Base-by-base conservation (phyloP, 1,140 invertebrate genomes). In the Zaprionus vittiger region DNA sequence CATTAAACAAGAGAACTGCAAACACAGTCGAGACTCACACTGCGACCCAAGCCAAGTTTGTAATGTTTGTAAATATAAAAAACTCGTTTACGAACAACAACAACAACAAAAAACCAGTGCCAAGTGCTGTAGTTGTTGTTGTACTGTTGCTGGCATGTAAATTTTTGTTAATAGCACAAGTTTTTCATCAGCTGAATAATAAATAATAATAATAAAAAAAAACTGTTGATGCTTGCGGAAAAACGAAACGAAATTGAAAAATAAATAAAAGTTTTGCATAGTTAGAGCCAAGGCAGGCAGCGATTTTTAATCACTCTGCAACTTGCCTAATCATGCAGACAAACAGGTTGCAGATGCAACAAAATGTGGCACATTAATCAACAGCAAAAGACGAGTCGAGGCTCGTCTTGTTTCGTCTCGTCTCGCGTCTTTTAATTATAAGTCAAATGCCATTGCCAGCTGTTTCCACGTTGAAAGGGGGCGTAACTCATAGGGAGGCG, bases 151-250 rank as follows among this genome's bases (percentile, higher is more conserved):
- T 65, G 65, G 52, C 82, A 86, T 89, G 83, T 80, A 86, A 89
- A 86, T 86, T 89, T 83, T 83, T 83, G 73, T 75, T 75, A 89
- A 87, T 87, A 85, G 77, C 78, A 89, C 83, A 87, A 89, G 83
- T 87, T 86, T 89, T 86, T 77, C 84, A 89, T 83, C 57, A 78
- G 72, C 31, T 70, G 59, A 69, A 70, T 49, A 74, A 69, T 62
- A 62, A 74, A 69, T 56, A 69, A 56, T 44, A 69, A 56, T 44
- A 63, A 55, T 26, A 57, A 57, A 55, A 37, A 57, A 57, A 47
- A 68, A 41, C 54, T n/a, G n/a, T 49, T 66, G 56, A 71, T 57
- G 60, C 54, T 17, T 9, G 47, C 47, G 47, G n/a, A 55, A 54
- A 73, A 69, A 52, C 34, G 28, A 66, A 70, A 71, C 22, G 31